These are phyloP conservation scores for Omphaloscelis lunosa DNA, from an alignment of 2,888 invertebrate species.

Conservation along the genomic window DNA sequence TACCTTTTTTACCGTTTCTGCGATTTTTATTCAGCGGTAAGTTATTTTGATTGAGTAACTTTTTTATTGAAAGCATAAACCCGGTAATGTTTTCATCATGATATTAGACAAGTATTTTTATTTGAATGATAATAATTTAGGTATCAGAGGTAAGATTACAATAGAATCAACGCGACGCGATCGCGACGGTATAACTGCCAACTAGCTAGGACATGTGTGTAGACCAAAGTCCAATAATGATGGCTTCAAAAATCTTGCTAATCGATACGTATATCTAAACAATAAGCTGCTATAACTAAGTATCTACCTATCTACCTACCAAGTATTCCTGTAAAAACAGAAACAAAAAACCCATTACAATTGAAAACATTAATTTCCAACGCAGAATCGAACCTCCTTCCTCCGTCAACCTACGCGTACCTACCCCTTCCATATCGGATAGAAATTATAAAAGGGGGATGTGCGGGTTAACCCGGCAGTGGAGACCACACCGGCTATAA, in stretches of 20 bases:
- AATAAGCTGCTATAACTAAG: background rate
- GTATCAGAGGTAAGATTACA: background rate
- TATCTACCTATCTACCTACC: background rate
- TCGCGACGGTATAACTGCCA: too few species aligned
- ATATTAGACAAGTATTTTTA: background rate
- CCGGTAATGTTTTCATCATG: background rate
- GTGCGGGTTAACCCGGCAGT: conserved; percentile 66
- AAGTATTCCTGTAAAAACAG: background rate
- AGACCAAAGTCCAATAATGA: too few species aligned
- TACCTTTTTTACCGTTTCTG: conserved; percentile 41
- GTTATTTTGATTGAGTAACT: conserved; percentile 4
- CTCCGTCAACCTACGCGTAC: conserved; percentile 37
- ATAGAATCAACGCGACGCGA: too few species aligned
- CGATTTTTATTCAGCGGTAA: conserved; percentile 6
- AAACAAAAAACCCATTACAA: background rate
- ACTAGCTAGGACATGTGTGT: too few species aligned
- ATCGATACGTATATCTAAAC: background rate
- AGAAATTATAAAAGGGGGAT: conserved; percentile 81
- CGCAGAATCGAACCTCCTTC: conserved; percentile 63
- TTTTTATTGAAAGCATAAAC: conserved; percentile 17
- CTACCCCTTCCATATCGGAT: conserved; percentile 49
- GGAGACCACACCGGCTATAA: conserved; percentile 60
- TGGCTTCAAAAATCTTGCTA: background rate
- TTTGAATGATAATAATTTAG: background rate
- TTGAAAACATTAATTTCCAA: background rate